Evolutionary conservation across 2,888 invertebrate genomes (phyloP), one percentile per base, ranked within the genome.

Genomic region (Eustalomyia histrio): DNA sequence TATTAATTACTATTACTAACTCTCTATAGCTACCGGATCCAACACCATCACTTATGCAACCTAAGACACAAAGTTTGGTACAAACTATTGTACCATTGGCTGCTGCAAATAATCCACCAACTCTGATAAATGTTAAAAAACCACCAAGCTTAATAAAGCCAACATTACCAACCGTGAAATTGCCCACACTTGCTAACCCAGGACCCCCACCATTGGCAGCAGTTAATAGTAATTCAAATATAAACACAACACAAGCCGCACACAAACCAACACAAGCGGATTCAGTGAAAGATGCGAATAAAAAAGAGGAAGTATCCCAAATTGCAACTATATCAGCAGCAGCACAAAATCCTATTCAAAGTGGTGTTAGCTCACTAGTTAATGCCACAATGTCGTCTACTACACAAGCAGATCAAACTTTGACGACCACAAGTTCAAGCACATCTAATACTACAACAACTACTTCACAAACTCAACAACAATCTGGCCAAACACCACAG

Each of bases 11-110:
- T 12, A 2, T 39, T 14, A 39, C 39, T 29, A 29, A 29, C 29
- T 29, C 29, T 29, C 29, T 29, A 6, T 29, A 80, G 69, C 35
- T 43, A 12, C 39, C 57, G 35, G 74, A 71, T 68, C 52, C 71
- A 67, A 69, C 84, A 73, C 29, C 63, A 81, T 65, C 83, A 80
- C 10, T 71, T 12, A 73, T 65, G 53, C 73, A 64, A 63, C 43
- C 71, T 9, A 73, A 79, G 52, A 50, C 29, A 35, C 69, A 81
- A 47, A 69, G 21, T 69, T 4, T 55, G 9, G 16, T 60, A 50
- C 65, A 63, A 87, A 47, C 80, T 58, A 17, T 85, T 86, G 16
- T 84, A 47, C 84, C 86, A 35, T 72, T 85, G 47, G 83, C 85
- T 52, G 81, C 87, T 35, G 63, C 87, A 24, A 63, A 85, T 61